Percentiles rank a stretch among this genome's conserved stretches.
Evolutionary conservation across 2,113 vertebrate species (phyloP).

Genomic region (Myanophis thanlyinensis): DNA sequence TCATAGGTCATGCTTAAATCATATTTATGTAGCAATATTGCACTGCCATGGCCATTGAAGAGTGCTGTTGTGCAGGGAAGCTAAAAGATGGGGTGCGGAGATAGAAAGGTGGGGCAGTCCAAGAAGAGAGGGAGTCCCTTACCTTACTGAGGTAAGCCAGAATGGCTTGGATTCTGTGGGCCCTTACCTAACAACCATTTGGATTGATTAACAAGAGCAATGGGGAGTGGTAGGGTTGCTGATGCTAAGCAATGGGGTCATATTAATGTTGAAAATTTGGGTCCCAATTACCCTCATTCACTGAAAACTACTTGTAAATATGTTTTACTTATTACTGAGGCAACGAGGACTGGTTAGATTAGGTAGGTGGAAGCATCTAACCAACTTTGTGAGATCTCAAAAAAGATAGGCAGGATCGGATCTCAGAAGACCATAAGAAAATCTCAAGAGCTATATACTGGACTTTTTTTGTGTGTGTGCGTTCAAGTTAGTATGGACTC

Average conservation of each 20-base stretch:
- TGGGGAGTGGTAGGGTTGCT: neutral
- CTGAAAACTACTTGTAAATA: neutral
- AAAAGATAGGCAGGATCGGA: neutral
- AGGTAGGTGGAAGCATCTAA: neutral
- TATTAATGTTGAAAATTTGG: neutral
- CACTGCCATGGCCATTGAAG: neutral
- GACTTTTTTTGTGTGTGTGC: neutral
- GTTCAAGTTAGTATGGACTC: neutral
- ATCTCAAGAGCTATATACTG: neutral
- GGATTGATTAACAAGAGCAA: neutral
- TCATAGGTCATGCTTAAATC: neutral
- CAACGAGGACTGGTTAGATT: neutral
- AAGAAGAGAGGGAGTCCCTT: neutral
- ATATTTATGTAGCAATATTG: neutral
- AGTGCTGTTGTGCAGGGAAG: neutral
- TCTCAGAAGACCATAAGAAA: neutral
- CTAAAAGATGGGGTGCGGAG: neutral
- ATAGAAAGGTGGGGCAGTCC: neutral
- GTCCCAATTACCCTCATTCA: neutral
- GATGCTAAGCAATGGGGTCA: neutral
- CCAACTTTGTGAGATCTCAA: neutral
- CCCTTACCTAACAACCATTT: neutral
- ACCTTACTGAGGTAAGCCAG: neutral
- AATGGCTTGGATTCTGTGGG: neutral
- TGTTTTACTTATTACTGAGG: neutral